Evolutionary conservation across 2,113 vertebrate genomes (phyloP).

Genomic region (Hylia prasina): DNA sequence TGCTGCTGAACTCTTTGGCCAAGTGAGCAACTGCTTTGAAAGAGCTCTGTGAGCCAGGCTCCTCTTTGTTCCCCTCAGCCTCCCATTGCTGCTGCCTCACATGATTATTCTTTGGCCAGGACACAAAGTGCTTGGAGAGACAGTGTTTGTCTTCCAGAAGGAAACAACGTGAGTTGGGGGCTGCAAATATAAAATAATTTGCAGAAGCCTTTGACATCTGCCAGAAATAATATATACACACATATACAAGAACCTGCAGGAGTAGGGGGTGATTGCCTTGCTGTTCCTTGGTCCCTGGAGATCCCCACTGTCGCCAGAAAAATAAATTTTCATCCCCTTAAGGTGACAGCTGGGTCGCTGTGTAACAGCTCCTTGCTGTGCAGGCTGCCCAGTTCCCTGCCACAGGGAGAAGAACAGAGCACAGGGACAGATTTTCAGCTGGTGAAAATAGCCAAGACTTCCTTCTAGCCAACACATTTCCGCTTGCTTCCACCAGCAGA

Average conservation of each 20-base stretch:
- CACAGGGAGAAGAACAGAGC: not conserved
- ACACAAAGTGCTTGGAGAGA: constrained; percentile 21
- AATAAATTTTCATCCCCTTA: not conserved
- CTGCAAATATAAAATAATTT: not conserved
- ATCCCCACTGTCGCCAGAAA: not conserved
- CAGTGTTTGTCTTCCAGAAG: not conserved
- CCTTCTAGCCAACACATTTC: not conserved
- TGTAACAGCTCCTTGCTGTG: not conserved
- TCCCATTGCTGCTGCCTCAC: not conserved
- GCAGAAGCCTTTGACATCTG: not conserved
- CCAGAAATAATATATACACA: not conserved
- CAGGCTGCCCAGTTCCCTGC: not conserved
- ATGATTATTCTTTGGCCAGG: constrained; percentile 31
- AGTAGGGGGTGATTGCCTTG: not conserved
- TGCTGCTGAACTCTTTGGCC: not conserved
- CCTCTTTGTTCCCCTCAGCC: not conserved
- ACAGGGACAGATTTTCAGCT: not conserved
- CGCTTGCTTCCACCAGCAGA: not conserved
- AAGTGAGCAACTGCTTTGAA: constrained; percentile 14
- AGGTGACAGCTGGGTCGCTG: rapidly evolving
- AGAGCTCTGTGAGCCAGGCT: not conserved
- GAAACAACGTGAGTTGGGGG: not conserved
- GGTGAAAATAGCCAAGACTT: not conserved
- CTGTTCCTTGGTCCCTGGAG: not conserved
- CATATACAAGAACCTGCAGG: not conserved